A percentile compares a stretch with the other conserved stretches of the same genome.
These are phyloP conservation scores for Aphrocallistes beatrix DNA, from an alignment of 37 sponge, comb jelly and placozoan genomes.

Conservation along the genomic window DNA sequence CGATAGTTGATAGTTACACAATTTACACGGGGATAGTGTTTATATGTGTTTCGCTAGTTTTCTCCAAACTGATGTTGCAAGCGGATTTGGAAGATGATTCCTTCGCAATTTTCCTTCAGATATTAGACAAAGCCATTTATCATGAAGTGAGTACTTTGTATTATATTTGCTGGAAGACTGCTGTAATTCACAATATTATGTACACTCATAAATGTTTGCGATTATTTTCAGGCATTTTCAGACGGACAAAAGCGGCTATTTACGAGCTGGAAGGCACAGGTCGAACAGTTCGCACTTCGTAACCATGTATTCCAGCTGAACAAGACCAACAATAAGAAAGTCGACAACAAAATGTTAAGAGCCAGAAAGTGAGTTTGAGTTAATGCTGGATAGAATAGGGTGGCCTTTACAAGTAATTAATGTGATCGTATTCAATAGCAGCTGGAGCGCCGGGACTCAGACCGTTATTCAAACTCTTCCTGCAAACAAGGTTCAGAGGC, in stretches of 20 bases:
- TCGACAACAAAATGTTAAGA: not conserved
- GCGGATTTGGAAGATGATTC: not conserved
- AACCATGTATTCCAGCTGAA: not conserved
- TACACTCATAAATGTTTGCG: too few species aligned
- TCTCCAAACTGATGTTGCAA: not conserved
- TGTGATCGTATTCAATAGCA: not conserved
- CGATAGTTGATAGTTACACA: too few species aligned
- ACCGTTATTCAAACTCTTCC: not conserved
- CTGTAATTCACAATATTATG: too few species aligned
- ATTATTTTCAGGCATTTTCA: constrained; percentile 51
- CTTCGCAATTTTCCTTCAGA: not conserved
- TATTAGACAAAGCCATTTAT: not conserved
- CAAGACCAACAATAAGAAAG: not conserved
- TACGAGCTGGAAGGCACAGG: constrained; percentile 57
- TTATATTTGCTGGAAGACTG: too few species aligned
- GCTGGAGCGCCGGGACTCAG: constrained; percentile 9
- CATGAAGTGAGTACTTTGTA: not conserved
- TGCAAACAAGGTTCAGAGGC: not conserved
- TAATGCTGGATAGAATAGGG: not conserved
- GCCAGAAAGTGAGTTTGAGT: not conserved
- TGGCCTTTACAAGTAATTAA: not conserved
- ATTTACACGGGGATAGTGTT: too few species aligned
- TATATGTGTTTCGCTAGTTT: too few species aligned
- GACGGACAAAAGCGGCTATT: constrained; percentile 51
- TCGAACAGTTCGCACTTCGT: constrained; percentile 30